Percentiles rank a stretch among this genome's conserved stretches.
phyloP scores from a whole-genome alignment of 2,797 vertebrate species.

The Anolis apletophallus region DNA sequence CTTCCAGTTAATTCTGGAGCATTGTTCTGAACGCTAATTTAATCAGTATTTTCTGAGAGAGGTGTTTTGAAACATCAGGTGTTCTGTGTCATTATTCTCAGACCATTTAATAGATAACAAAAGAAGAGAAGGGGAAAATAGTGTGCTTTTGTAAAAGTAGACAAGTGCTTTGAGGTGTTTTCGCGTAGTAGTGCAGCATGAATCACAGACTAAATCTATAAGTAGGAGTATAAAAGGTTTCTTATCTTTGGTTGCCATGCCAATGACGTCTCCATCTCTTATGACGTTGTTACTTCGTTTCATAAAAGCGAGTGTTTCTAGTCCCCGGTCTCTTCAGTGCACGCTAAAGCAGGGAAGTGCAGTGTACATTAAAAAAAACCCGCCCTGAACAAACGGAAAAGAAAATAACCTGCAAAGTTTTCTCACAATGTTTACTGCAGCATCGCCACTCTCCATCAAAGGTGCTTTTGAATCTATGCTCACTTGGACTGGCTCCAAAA shows the following conservation, averaged over 20 bases:
- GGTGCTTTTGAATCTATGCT: conserved; percentile 61
- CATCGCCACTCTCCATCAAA: conserved; percentile 59
- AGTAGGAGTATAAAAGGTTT: conserved; percentile 56
- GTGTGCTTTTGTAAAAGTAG: conserved; percentile 41
- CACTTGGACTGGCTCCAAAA: conserved; percentile 63
- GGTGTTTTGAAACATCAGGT: background rate
- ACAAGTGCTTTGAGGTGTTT: conserved; percentile 55
- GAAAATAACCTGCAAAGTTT: background rate
- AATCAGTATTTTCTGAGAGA: background rate
- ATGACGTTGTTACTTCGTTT: conserved; percentile 63
- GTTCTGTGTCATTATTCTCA: background rate
- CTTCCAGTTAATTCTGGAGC: background rate
- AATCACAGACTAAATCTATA: conserved; percentile 59
- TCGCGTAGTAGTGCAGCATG: conserved; percentile 54
- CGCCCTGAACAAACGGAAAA: background rate
- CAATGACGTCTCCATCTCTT: conserved; percentile 64
- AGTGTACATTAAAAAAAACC: background rate
- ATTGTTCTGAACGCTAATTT: background rate
- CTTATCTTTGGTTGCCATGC: conserved; percentile 77
- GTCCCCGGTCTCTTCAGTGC: conserved; percentile 55
- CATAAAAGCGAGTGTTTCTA: conserved; percentile 66
- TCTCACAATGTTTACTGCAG: conserved; percentile 63
- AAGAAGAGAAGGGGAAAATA: conserved; percentile 19
- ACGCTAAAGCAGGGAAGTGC: conserved; percentile 52
- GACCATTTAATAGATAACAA: background rate